phyloP scores from a whole-genome alignment of 2,113 vertebrate genomes.

The Sturnira hondurensis region DNA sequence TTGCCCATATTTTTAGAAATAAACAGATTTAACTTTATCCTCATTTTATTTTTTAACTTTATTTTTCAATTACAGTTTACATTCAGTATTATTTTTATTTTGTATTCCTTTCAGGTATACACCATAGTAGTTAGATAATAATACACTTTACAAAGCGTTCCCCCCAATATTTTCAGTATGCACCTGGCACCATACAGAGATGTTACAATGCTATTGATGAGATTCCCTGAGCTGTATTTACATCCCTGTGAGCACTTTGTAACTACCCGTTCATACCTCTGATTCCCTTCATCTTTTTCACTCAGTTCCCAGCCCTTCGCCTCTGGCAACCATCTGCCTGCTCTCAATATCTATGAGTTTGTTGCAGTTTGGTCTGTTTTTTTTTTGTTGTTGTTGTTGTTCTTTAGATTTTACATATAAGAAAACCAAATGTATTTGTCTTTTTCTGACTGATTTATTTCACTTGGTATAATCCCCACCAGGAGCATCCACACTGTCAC shows the following conservation, averaged over 20 bases:
- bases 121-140: not conserved
- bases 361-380: not conserved
- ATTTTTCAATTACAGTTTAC: not conserved
- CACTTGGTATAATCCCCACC: not conserved
- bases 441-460: not conserved
- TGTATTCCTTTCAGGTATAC: not conserved
- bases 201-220: not conserved
- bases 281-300: not conserved
- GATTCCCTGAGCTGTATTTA: not conserved
- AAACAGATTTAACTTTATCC: not conserved
- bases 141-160: not conserved
- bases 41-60: not conserved
- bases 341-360: not conserved
- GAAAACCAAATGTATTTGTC: not conserved
- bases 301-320: not conserved
- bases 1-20: constrained; percentile 19
- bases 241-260: not conserved
- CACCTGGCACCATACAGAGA: not conserved
- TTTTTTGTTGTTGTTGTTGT: not conserved
- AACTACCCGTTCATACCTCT: not conserved
- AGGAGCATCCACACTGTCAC: not conserved
- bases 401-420: not conserved
- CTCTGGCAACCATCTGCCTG: not conserved
- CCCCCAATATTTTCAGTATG: not conserved
- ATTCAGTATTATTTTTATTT: no score